Evolutionary conservation across 2,888 invertebrate species (phyloP).

Genomic region (Eupelmus urozonus): DNA sequence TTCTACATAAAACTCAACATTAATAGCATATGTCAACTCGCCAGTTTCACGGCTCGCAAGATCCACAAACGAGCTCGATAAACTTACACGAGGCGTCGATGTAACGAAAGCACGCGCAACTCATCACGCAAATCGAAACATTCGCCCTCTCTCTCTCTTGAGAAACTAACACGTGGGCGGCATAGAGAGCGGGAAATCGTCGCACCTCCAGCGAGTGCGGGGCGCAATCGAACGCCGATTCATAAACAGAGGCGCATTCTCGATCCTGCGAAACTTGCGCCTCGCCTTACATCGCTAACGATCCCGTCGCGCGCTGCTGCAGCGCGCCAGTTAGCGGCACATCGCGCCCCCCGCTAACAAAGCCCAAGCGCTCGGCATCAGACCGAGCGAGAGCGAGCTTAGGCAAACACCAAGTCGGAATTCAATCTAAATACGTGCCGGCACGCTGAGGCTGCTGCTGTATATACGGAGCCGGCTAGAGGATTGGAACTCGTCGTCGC

Average conservation of each 20-base stretch:
- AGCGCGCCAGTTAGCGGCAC: neutral
- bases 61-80: no score
- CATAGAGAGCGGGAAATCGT: no score
- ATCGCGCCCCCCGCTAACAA: constrained; percentile 8
- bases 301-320: neutral
- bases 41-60: no score
- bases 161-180: no score
- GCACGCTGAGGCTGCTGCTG: neutral
- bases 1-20: no score
- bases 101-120: no score
- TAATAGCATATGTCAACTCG: no score
- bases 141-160: no score
- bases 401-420: constrained; percentile 46
- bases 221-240: constrained; percentile 40
- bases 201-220: neutral
- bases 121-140: no score
- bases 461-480: neutral
- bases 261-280: neutral
- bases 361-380: constrained; percentile 35
- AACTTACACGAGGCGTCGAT: no score
- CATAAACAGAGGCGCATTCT: neutral
- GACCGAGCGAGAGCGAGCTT: constrained; percentile 8
- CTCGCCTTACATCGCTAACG: neutral
- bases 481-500: constrained; percentile 15
- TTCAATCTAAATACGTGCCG: constrained; percentile 54